Conservation (phyloP, 2,113 vertebrate species). For the Ovibos moschatus region DNA sequence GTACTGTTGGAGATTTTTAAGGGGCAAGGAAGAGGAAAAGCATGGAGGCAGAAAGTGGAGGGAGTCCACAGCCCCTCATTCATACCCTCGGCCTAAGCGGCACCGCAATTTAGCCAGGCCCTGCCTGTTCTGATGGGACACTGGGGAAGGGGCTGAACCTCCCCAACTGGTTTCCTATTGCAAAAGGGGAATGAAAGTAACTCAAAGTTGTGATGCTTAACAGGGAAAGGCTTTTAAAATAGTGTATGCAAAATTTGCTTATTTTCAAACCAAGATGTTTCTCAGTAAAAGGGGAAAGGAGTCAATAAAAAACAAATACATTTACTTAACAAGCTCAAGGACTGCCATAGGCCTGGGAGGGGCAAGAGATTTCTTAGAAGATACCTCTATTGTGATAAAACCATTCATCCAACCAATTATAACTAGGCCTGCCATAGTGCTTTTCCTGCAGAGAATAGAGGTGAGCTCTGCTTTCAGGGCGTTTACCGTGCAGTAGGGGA, state of each 20-base stretch:
- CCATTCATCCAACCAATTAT: neutral
- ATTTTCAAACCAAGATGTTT: constrained; percentile 3
- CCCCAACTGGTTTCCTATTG: neutral
- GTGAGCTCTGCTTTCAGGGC: neutral
- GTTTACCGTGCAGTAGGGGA: neutral
- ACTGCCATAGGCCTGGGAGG: neutral
- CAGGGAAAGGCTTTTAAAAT: neutral
- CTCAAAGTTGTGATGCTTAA: neutral
- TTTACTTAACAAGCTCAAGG: neutral
- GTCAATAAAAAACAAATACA: neutral
- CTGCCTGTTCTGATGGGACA: neutral
- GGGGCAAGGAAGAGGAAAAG: neutral
- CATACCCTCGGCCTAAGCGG: neutral
- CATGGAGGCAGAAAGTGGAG: neutral
- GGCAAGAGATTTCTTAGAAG: neutral
- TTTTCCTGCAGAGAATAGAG: neutral
- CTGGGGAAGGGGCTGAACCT: neutral
- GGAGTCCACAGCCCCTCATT: neutral
- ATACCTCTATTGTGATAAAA: neutral
- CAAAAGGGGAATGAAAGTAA: neutral
- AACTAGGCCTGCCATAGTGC: neutral
- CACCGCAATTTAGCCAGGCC: neutral
- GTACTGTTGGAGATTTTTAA: neutral
- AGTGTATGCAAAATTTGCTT: neutral
- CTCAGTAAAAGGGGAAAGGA: neutral